phyloP scores from a whole-genome alignment of 2,797 vertebrate species.

The Cuculus canorus region DNA sequence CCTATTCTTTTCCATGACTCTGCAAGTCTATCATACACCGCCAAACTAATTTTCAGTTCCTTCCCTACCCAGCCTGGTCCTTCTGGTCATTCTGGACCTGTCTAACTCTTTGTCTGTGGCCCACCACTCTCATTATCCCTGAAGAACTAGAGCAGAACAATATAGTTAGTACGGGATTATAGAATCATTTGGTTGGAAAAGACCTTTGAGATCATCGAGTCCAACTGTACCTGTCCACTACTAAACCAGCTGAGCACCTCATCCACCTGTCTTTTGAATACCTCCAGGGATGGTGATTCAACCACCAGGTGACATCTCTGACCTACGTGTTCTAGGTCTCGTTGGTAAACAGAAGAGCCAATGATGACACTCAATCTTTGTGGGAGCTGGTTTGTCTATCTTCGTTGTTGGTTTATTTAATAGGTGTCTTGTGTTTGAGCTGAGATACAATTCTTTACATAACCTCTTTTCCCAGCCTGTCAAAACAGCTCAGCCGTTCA shows the following conservation, averaged over 20 bases:
- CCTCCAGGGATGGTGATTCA: too few relatives aligned
- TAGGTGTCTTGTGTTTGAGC: background rate
- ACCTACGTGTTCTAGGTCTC: background rate
- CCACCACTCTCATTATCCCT: background rate
- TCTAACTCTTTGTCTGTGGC: background rate
- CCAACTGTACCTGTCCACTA: too few relatives aligned
- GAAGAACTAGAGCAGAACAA: background rate
- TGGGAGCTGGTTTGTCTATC: background rate
- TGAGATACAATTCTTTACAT: background rate
- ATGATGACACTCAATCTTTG: background rate
- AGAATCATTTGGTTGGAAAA: too few relatives aligned
- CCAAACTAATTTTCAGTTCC: background rate
- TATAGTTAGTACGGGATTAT: too few relatives aligned
- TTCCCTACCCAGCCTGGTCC: background rate
- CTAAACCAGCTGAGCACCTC: too few relatives aligned
- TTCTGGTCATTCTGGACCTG: background rate
- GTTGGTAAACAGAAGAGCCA: background rate
- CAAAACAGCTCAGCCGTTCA: background rate
- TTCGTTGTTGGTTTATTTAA: background rate
- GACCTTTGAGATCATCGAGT: too few relatives aligned
- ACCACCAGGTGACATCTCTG: background rate
- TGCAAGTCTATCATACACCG: rapidly evolving
- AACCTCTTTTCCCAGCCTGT: background rate
- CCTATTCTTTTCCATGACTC: too few relatives aligned
- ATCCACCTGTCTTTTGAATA: too few relatives aligned